Conservation (phyloP, 1,140 invertebrate genomes). For the Samia ricini region DNA sequence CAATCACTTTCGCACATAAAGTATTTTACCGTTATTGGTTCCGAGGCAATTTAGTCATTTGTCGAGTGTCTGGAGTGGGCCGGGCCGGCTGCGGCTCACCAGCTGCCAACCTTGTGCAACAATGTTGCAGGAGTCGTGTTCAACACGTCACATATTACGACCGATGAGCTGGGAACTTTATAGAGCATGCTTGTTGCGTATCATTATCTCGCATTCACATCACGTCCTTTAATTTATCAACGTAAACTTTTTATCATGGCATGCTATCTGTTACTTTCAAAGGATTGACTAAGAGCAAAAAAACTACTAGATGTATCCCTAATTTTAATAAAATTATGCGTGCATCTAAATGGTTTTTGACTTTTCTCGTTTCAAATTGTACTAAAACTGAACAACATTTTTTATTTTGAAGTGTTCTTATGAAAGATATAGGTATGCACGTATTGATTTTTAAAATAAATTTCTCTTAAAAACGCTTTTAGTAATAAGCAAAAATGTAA, state of each 20-base stretch:
- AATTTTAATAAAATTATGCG: no score
- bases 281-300: no score
- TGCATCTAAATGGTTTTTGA: no score
- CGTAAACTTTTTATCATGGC: background rate
- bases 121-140: slow-evolving; percentile 34
- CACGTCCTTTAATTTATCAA: slow-evolving; percentile 5
- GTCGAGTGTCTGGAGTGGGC: slow-evolving; percentile 46
- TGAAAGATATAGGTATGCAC: no score
- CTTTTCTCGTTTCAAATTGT: no score
- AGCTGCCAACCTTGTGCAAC: slow-evolving; percentile 14
- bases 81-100: slow-evolving; percentile 5
- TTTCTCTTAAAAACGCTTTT: no score
- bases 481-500: no score
- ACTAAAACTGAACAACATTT: no score
- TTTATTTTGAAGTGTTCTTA: no score
- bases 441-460: no score
- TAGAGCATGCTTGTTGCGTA: slow-evolving; percentile 8
- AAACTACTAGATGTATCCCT: no score
- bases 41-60: slow-evolving; percentile 59
- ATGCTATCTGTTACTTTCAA: background rate
- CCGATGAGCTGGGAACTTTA: slow-evolving; percentile 26
- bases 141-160: slow-evolving; percentile 54
- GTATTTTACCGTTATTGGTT: slow-evolving; percentile 40
- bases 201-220: slow-evolving; percentile 8
- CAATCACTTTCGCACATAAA: slow-evolving; percentile 30